Evolutionary conservation across 2,113 vertebrate species (phyloP).

Genomic region (Vulpes vulpes): DNA sequence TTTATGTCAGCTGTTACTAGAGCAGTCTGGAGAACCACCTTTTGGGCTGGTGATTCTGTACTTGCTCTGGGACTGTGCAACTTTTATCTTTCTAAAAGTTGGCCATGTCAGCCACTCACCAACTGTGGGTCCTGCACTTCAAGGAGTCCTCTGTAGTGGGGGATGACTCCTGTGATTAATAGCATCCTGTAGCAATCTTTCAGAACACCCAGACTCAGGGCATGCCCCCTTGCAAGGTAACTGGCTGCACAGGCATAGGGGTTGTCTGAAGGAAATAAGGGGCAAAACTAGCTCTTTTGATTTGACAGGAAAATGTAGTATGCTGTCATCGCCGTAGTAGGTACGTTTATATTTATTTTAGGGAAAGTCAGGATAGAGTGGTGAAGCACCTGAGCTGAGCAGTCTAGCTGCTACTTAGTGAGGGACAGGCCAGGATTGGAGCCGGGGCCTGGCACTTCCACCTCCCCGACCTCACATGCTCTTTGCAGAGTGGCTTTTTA

Average conservation of each 20-base stretch:
- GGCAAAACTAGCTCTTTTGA: background rate
- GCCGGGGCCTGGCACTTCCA: rapidly evolving
- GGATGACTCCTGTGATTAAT: background rate
- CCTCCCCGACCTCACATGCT: background rate
- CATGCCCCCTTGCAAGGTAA: background rate
- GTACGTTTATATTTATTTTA: background rate
- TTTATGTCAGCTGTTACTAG: background rate
- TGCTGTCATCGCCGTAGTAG: background rate
- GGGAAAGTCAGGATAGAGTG: background rate
- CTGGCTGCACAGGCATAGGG: background rate
- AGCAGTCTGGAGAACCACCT: background rate
- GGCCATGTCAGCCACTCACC: background rate
- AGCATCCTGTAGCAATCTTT: background rate
- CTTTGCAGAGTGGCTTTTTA: background rate
- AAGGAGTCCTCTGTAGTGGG: background rate
- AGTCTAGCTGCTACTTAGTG: background rate
- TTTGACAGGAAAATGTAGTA: background rate
- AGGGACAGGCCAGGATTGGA: background rate
- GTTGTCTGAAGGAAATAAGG: background rate
- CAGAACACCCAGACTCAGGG: background rate
- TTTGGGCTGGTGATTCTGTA: background rate
- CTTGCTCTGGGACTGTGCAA: background rate
- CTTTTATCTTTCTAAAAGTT: background rate
- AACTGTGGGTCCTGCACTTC: background rate
- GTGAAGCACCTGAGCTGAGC: background rate